Evolutionary conservation across 1,140 invertebrate genomes (phyloP), one percentile per base, ranked within the genome.

Genomic region (Drosophila navojoa): DNA sequence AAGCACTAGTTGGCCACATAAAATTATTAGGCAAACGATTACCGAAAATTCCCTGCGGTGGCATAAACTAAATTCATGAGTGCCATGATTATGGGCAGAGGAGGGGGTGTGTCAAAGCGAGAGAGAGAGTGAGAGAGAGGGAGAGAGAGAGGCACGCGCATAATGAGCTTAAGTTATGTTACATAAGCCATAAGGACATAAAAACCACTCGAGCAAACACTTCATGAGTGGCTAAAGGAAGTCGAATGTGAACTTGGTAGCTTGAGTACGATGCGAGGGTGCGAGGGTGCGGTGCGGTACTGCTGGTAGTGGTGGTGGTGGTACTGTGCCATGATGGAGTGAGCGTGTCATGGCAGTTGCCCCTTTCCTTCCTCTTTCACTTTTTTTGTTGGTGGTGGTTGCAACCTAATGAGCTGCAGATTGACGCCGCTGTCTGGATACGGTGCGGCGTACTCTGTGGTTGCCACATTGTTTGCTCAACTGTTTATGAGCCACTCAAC

Each of bases 11-110:
- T 75, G 49, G 61, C 71, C 80, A 66, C 69, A 82, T 85, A 57
- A 87, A 81, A 86, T 86, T 87, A 86, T 86, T 86, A 79, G 72
- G 82, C 82, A 79, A 67, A 66, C 84, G 82, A 89, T 89, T 84
- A 89, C 74, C 57, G 16, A 73, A 61, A 86, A 90, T 90, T 90
- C 87, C 77, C 79, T 90, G 87, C 67, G 87, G 87, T 74, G 87
- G 77, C 86, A 90, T 90, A 80, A 90, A 90, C 81, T 86, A 90
- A 90, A 90, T 90, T 80, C 87, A 90, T 90, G 87, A 90, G 86
- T 87, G 76, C 77, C 86, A 86, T 77, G 85, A 90, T 90, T 86
- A 71, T 53, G 29, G 7, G 22, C 42, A 9, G 29, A 32, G 29
- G 5, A 32, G 27, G 27, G 6, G 27, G 29, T 32, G 35, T 38